phyloP scores from a whole-genome alignment of 2,113 vertebrate species.

The Chamaetylas fuelleborni region DNA sequence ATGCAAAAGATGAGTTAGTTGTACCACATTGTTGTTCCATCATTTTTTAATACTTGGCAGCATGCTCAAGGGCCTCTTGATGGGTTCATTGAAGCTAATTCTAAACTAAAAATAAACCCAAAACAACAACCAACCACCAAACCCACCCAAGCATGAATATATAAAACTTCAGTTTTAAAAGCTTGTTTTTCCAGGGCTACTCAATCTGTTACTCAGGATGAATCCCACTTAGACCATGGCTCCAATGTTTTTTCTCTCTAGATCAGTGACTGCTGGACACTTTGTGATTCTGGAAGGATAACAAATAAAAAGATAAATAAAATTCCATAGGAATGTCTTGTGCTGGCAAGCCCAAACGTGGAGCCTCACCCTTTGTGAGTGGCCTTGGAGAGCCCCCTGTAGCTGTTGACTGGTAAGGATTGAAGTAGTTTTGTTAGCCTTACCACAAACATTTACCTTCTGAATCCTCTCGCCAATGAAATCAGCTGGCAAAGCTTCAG shows the following conservation, averaged over 20 bases:
- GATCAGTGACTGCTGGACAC: not conserved
- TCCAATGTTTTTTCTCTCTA: not conserved
- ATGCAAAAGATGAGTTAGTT: not conserved
- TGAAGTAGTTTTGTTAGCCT: conserved; percentile 18
- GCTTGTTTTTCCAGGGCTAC: not conserved
- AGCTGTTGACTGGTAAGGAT: not conserved
- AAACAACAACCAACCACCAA: not conserved
- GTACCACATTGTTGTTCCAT: not conserved
- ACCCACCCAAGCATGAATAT: not conserved
- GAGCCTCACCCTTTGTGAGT: not conserved
- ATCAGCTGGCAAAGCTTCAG: conserved; percentile 24
- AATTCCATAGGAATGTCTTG: not conserved
- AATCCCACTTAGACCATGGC: not conserved
- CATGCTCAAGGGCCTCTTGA: not conserved
- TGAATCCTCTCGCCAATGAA: conserved; percentile 4
- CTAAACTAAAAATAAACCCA: not conserved
- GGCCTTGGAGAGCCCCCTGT: conserved; percentile 32
- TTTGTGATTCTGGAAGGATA: not conserved
- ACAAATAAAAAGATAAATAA: not conserved
- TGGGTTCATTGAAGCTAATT: not conserved
- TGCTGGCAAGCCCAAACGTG: not conserved
- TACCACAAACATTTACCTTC: conserved; percentile 25
- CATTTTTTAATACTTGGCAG: not conserved
- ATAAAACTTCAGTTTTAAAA: not conserved
- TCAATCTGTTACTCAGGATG: not conserved